phyloP scores from a whole-genome alignment of 2,797 vertebrate genomes.

The Labeo calbasu region DNA sequence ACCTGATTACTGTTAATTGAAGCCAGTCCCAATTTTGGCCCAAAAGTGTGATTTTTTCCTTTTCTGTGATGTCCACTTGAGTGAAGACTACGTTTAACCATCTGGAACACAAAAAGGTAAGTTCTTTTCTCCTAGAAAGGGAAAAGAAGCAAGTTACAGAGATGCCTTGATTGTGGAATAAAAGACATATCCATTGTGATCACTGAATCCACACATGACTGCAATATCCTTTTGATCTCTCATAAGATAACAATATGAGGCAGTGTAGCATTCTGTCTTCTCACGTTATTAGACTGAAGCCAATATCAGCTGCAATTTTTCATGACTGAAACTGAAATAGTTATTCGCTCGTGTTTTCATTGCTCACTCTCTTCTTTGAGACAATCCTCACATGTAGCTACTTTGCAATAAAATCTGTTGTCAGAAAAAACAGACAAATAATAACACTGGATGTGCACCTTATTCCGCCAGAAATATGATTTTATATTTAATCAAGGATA shows the following conservation, averaged over 20 bases:
- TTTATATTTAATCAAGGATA: not conserved
- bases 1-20: constrained; percentile 17
- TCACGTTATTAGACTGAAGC: constrained; percentile 30
- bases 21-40: constrained; percentile 21
- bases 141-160: constrained; percentile 18
- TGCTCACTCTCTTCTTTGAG: not conserved
- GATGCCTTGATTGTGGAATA: not conserved
- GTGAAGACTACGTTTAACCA: constrained; percentile 15
- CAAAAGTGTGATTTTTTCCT: constrained; percentile 6
- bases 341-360: not conserved
- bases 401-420: not conserved
- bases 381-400: not conserved
- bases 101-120: constrained; percentile 5
- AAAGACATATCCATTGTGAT: not conserved
- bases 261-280: constrained; percentile 5
- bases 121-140: not conserved
- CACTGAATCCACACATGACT: constrained; percentile 10
- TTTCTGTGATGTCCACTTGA: constrained; percentile 18
- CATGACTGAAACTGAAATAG: constrained; percentile 24
- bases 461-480: not conserved
- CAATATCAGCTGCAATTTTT: constrained; percentile 25
- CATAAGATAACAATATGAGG: constrained; percentile 17
- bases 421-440: not conserved
- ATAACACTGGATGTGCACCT: not conserved
- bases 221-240: constrained; percentile 41